These are phyloP conservation scores for Hymenopus coronatus DNA, from an alignment of 2,888 invertebrate genomes.

Conservation along the genomic window DNA sequence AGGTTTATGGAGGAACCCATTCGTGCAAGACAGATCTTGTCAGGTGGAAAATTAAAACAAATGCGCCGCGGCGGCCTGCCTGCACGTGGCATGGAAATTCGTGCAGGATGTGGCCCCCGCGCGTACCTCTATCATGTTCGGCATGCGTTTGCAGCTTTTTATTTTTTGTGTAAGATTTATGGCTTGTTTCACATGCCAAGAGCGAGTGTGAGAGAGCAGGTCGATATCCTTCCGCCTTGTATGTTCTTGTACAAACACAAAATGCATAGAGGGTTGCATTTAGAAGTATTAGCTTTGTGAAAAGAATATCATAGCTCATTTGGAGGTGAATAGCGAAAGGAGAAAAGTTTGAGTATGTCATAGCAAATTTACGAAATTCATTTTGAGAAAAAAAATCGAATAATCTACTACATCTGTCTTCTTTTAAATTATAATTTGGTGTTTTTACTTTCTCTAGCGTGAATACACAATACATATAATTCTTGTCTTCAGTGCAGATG, in stretches of 20 bases:
- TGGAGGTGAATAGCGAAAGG: neutral
- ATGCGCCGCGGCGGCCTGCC: neutral
- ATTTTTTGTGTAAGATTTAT: neutral
- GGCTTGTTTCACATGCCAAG: conserved; percentile 4
- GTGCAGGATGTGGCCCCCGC: neutral
- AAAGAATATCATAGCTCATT: neutral
- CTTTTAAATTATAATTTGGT: too few relatives aligned
- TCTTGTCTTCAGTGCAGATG: too few relatives aligned
- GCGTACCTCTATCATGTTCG: neutral
- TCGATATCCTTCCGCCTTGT: neutral
- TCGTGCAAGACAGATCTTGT: neutral
- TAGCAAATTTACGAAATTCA: too few relatives aligned
- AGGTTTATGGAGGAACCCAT: neutral
- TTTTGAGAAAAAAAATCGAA: too few relatives aligned
- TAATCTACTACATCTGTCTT: too few relatives aligned
- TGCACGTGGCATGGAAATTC: neutral
- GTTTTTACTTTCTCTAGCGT: too few relatives aligned
- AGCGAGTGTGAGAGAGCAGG: neutral
- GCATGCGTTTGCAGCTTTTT: neutral
- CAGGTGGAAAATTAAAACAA: conserved; percentile 9
- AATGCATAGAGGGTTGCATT: neutral
- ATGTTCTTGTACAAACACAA: neutral
- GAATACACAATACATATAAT: too few relatives aligned
- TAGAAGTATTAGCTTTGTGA: neutral
- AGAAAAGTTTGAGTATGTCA: too few relatives aligned